A percentile compares a stretch with the other conserved stretches of the same genome.
Conservation (phyloP, 2,113 vertebrate genomes). For the Stegastes partitus region DNA sequence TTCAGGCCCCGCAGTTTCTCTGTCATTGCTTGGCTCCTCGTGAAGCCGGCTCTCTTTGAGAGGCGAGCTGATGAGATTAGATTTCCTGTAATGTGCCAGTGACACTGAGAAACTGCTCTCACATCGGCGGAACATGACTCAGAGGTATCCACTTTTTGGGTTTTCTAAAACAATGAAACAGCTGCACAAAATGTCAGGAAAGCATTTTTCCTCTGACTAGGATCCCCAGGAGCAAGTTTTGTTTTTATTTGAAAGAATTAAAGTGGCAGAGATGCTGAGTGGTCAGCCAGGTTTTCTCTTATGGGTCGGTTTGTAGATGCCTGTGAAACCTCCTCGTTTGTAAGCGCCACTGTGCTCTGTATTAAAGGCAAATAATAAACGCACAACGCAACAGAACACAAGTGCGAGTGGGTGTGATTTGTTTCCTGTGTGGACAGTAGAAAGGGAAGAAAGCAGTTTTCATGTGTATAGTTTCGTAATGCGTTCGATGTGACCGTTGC, state of each 20-base stretch:
- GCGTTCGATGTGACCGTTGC: too few relatives aligned
- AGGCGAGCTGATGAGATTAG: not conserved
- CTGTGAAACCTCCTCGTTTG: conserved; percentile 54
- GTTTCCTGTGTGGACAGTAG: not conserved
- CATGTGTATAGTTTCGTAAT: not conserved
- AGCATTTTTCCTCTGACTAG: not conserved
- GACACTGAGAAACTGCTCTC: not conserved
- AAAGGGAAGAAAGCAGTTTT: not conserved
- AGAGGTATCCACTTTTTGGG: not conserved
- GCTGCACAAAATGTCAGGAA: conserved; percentile 9
- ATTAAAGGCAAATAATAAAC: conserved; percentile 77
- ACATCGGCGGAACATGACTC: conserved; percentile 24
- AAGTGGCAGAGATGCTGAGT: not conserved
- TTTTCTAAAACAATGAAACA: conserved; percentile 5
- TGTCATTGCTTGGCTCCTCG: not conserved
- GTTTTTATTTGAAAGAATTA: conserved; percentile 27
- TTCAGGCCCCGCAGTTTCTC: too few relatives aligned
- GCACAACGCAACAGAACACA: conserved; percentile 60
- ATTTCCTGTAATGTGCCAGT: not conserved
- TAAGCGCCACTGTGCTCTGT: conserved; percentile 72
- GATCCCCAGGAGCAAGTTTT: not conserved
- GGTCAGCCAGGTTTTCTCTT: conserved; percentile 19
- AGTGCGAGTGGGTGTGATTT: conserved; percentile 9
- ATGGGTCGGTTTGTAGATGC: conserved; percentile 53
- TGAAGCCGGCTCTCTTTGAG: not conserved